phyloP scores from a whole-genome alignment of 1,140 invertebrate species.

The Periplaneta americana region DNA sequence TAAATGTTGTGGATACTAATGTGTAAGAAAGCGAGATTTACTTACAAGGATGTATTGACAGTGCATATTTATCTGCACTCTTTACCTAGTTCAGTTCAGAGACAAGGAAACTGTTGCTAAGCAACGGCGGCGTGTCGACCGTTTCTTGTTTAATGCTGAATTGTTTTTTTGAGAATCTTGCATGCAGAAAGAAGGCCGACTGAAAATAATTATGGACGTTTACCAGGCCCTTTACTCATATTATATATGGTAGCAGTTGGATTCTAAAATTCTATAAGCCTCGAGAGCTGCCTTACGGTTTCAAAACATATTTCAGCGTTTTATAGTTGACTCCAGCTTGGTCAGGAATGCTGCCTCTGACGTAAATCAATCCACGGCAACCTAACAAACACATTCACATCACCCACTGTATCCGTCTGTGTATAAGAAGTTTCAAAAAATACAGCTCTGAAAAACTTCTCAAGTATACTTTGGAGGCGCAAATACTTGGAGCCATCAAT shows the following conservation, averaged over 20 bases:
- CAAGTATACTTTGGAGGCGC: too few relatives aligned
- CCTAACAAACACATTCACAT: neutral
- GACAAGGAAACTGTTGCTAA: too few relatives aligned
- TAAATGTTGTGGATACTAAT: too few relatives aligned
- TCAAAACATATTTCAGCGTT: conserved; percentile 6
- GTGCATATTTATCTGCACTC: too few relatives aligned
- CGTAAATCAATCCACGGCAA: conserved; percentile 1
- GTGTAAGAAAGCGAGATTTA: too few relatives aligned
- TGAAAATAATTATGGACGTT: neutral
- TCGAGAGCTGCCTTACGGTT: neutral
- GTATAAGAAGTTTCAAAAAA: neutral
- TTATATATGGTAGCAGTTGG: neutral
- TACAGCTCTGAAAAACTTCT: neutral
- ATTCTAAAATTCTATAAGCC: neutral
- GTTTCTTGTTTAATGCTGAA: neutral
- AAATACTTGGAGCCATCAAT: too few relatives aligned
- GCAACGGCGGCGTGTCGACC: too few relatives aligned
- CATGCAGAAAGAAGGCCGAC: neutral
- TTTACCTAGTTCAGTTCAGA: too few relatives aligned
- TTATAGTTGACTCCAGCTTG: conserved; percentile 1
- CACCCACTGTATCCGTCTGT: neutral
- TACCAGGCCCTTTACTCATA: neutral
- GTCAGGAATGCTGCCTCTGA: conserved; percentile 1
- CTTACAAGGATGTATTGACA: too few relatives aligned
- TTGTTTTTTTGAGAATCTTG: neutral